Base-by-base conservation (phyloP, 2,888 invertebrate species). In the Danaus chrysippus region DNA sequence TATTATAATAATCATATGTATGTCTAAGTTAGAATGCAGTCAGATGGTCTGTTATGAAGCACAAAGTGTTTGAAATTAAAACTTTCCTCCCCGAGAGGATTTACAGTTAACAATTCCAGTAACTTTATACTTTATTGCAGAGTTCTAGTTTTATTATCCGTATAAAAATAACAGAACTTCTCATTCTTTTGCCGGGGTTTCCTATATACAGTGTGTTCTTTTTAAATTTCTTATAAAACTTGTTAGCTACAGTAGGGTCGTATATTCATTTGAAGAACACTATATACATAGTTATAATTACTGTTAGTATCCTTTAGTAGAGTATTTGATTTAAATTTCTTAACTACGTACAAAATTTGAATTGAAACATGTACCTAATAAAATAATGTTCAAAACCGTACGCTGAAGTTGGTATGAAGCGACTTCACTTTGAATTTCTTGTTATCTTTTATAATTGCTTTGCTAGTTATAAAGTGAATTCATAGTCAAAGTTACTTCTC, bases 11-110 rank as follows among this genome's bases (percentile, higher is more conserved):
- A 58, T 49, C 17, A 49, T 49, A 49, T 17, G 49, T 49, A 57
- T 57, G 34, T 23, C 12, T 23, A 54, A 58, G 42, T 61, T 15
- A 19, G 56, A 34, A 46, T 57, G 11, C 54, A 62, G 43, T 43
- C 41, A 54, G 61, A 54, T 34, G 19, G 61, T 58, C 56, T 44
- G 57, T 61, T 58, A 61, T 58, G 57, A 53, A 57, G 57, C 58
- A 49, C 49, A 58, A 57, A 62, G 61, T 58, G 54, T 62, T 61
- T 56, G 42, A 62, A 62, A 54, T 62, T 54, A 53, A 62, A 62
- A 62, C 54, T 62, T 55, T 10, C 15, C 41, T 62, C 8, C 58
- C 54, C 61, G 3, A 11, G 54, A 42, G 54, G 57, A 19, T 46
- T 54, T 11, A 53, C 53, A 54, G 58, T 58, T 62, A 46, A 54